Percentiles rank a stretch among this genome's conserved stretches.
Conservation (phyloP, 1,140 invertebrate genomes). For the Atta cephalotes region DNA sequence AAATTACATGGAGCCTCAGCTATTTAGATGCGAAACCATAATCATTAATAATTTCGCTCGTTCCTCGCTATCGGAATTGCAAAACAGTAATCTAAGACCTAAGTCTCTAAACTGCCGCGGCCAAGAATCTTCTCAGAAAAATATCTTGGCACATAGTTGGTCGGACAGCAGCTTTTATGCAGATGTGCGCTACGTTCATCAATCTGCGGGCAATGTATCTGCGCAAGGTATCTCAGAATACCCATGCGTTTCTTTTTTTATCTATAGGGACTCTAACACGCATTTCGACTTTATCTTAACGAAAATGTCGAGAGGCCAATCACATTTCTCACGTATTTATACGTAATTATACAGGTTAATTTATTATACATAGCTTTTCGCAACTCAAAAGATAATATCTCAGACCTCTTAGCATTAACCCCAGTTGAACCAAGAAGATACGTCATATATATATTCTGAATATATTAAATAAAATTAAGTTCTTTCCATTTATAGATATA, state of each 20-base stretch:
- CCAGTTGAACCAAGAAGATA: neutral
- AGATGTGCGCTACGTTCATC: constrained; percentile 27
- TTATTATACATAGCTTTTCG: constrained; percentile 9
- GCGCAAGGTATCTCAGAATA: neutral
- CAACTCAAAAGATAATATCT: neutral
- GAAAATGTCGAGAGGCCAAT: constrained; percentile 16
- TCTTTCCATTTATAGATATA: neutral
- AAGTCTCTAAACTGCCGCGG: constrained; percentile 18
- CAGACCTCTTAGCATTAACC: neutral
- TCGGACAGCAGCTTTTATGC: constrained; percentile 29
- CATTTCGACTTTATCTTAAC: constrained; percentile 31
- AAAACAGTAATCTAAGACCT: constrained; percentile 45
- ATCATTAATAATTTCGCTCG: constrained; percentile 45
- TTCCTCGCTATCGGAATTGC: constrained; percentile 48
- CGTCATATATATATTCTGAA: neutral
- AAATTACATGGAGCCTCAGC: constrained; percentile 14
- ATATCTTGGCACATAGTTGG: neutral
- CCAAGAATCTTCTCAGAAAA: constrained; percentile 39
- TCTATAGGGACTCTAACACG: neutral
- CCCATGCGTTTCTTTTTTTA: neutral
- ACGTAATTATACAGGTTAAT: constrained; percentile 5
- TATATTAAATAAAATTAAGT: neutral
- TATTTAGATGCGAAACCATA: constrained; percentile 46
- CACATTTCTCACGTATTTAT: constrained; percentile 11
- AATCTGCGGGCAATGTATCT: constrained; percentile 13